A percentile compares a stretch with the other conserved stretches of the same genome.
phyloP scores from a whole-genome alignment of 2,888 invertebrate genomes.

The Notodonta ziczac region DNA sequence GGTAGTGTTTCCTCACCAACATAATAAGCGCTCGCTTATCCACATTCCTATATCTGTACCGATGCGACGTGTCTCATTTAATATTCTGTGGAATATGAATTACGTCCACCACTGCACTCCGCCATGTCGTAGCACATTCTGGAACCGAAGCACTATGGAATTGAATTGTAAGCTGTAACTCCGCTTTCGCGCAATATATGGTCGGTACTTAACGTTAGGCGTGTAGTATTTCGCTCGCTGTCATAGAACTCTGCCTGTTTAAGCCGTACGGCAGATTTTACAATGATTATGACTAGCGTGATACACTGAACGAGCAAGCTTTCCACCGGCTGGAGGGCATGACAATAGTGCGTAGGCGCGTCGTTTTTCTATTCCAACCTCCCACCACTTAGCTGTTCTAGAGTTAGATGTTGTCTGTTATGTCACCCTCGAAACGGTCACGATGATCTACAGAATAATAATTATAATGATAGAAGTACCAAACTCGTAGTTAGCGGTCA shows the following conservation, averaged over 20 bases:
- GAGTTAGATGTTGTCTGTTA: slow-evolving; percentile 63
- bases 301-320: slow-evolving; percentile 4
- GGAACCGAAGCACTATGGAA: slow-evolving; percentile 77
- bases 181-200: slow-evolving; percentile 72
- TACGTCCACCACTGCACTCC: slow-evolving; percentile 39
- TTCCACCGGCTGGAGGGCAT: slow-evolving; percentile 27
- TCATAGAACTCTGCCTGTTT: slow-evolving; percentile 40
- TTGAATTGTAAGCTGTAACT: slow-evolving; percentile 74
- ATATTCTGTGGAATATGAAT: slow-evolving; percentile 4
- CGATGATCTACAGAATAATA: slow-evolving; percentile 66
- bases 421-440: slow-evolving; percentile 56
- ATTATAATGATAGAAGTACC: slow-evolving; percentile 79
- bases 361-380: slow-evolving; percentile 57
- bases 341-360: slow-evolving; percentile 63
- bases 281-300: slow-evolving; percentile 15
- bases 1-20: too few relatives aligned
- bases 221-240: slow-evolving; percentile 58
- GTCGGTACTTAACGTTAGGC: slow-evolving; percentile 69
- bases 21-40: too few relatives aligned
- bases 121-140: slow-evolving; percentile 41
- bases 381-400: slow-evolving; percentile 76
- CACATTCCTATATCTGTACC: too few relatives aligned
- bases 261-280: slow-evolving; percentile 11
- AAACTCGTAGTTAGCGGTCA: slow-evolving; percentile 82
- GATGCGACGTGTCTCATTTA: too few relatives aligned